Base-by-base conservation (phyloP, 1,140 invertebrate species). In the Drosophila teissieri region DNA sequence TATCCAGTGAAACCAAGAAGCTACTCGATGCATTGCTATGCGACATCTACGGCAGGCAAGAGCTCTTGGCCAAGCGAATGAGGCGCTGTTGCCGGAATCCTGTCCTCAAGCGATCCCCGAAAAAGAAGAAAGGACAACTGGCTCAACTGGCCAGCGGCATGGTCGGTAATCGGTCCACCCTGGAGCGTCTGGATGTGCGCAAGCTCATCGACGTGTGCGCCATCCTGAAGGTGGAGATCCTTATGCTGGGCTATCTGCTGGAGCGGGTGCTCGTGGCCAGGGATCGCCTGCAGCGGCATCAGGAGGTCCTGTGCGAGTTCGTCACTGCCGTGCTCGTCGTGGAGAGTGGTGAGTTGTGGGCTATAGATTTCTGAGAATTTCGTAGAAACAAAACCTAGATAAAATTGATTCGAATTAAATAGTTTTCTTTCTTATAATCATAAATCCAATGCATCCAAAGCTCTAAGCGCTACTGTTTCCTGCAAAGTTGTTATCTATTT, bases 21-120 rank as follows among this genome's bases (percentile, higher is more conserved):
- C 64, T 91, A 42, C 58, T 91, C 37, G 77, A 68, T 48, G 69
- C 80, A 65, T 51, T 91, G 49, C 72, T 91, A 27, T 91, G 78
- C 73, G 86, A 91, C 60, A 91, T 91, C 60, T 91, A 91, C 46
- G 90, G 90, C 51, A 55, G 77, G 52, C 84, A 91, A 57, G 58
- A 89, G 53, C 55, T 63, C 53, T 63, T 69, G 36, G 69, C 62
- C 15, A 48, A 53, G 40, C 63, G 67, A 24, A 61, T 22, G 37
- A 63, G 53, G 6, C 49, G 54, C 39, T 44, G 51, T 17, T 19
- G 40, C 40, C 42, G 60, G 37, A 48, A 65, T 36, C 31, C 14
- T 4, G 11, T 24, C 15, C 42, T n/a, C 14, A 40, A 1, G 0
- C 4, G 19, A 46, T 37, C 52, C 7, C 2, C 44, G 7, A 70